Evolutionary conservation across 2,113 vertebrate genomes (phyloP), one percentile per base, ranked within the genome.

Genomic region (Colistium nudipinnis): DNA sequence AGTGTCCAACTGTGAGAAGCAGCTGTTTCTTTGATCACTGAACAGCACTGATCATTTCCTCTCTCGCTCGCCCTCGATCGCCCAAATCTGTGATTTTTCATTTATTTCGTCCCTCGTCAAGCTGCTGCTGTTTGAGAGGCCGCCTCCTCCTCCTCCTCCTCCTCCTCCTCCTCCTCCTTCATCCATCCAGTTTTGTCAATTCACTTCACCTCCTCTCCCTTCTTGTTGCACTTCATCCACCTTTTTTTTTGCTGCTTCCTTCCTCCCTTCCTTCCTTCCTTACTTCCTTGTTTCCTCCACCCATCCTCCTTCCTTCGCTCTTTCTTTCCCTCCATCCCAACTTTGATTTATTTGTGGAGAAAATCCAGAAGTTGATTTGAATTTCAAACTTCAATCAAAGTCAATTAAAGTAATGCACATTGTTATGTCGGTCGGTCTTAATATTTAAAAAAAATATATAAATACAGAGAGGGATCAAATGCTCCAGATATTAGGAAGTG

Each of bases 11-110:
- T 60, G 68, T 48, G 30, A 64, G 66, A 44, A 73, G 70, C 79
- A 78, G 83, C 70, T 86, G 81, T 76, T 78, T 78, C 87, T 88
- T 79, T 88, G 84, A 88, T 86, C 83, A 68, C 70, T 62, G 54
- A 80, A 35, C 60, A 69, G 77, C 57, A 56, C 49, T 69, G 35
- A 1, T 30, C 19, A 28, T 51, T 70, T 74, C 56, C 64, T 52
- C 47, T 43, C 35, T 10, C 38, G 43, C 56, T 43, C 39, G 19
- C 9, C 33, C 30, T 65, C 9, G 1, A 30, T 61, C 62, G 11
- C 20, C 39, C 63, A n/a, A 3, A 66, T 11, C 22, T 12, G 33
- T 38, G 14, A 11, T 38, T 6, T n/a, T 38, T 36, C n/a, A n/a
- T n/a, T n/a, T n/a, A n/a, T 6, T 22, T 19, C 9, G 1, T n/a